phyloP scores from a whole-genome alignment of 2,113 vertebrate species.

The Salminus brasiliensis region DNA sequence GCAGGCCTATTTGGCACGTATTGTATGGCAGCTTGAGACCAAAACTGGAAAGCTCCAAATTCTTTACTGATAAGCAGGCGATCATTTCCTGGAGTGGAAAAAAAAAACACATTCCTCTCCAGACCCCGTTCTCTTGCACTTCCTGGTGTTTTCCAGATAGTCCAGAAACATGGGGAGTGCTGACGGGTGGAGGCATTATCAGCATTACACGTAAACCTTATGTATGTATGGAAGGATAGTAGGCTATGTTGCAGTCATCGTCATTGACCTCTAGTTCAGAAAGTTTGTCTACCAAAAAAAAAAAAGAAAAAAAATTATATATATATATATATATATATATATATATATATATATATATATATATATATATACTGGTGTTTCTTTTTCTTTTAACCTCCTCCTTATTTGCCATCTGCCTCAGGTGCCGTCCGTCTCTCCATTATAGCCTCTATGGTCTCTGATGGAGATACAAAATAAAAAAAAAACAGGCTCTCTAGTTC shows the following conservation, averaged over 20 bases:
- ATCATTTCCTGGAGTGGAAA: slow-evolving; percentile 9
- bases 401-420: background rate
- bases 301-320: too few species aligned
- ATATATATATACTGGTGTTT: too few species aligned
- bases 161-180: too few species aligned
- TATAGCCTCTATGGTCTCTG: background rate
- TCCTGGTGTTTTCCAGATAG: slow-evolving; percentile 12
- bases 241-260: too few species aligned
- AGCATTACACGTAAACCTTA: too few species aligned
- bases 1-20: background rate
- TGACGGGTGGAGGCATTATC: too few species aligned
- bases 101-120: background rate
- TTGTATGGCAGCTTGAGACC: background rate
- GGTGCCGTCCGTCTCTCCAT: background rate
- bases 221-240: too few species aligned
- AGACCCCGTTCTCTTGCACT: background rate
- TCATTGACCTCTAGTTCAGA: too few species aligned
- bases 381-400: background rate
- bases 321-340: too few species aligned
- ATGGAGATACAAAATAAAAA: too few species aligned
- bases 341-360: too few species aligned
- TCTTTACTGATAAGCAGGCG: background rate
- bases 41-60: background rate
- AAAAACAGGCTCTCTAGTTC: background rate
- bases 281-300: too few species aligned